Percentiles rank a stretch among this genome's conserved stretches.
phyloP scores from a whole-genome alignment of 1,140 invertebrate genomes.

The Pseudomyrmex sp. region DNA sequence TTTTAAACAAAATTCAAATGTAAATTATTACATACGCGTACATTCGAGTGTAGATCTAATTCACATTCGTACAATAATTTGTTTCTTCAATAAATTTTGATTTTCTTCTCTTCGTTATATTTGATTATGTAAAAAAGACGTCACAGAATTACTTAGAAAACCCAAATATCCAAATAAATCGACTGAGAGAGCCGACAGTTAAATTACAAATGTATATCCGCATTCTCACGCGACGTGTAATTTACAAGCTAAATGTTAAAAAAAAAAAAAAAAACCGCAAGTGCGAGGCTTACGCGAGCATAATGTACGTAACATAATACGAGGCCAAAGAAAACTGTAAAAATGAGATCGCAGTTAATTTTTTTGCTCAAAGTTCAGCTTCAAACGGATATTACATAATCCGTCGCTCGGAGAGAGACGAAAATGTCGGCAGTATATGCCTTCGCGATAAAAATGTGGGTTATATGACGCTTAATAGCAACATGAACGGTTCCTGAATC shows the following conservation, averaged over 20 bases:
- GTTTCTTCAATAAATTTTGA: too few species aligned
- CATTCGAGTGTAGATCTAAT: background rate
- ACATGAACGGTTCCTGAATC: conserved; percentile 14
- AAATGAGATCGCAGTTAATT: conserved; percentile 21
- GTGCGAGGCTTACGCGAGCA: background rate
- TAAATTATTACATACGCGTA: background rate
- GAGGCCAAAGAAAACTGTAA: conserved; percentile 19
- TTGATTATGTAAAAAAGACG: background rate
- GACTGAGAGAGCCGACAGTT: background rate
- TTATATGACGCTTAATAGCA: background rate
- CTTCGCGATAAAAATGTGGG: conserved; percentile 36
- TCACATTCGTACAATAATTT: too few species aligned
- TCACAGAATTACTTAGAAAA: background rate
- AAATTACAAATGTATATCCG: background rate
- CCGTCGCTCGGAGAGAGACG: background rate
- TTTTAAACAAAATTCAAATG: conserved; percentile 49
- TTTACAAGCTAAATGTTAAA: background rate
- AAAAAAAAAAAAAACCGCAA: background rate
- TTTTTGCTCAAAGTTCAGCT: background rate
- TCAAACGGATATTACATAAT: conserved; percentile 30
- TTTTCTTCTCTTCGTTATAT: too few species aligned
- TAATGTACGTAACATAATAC: background rate
- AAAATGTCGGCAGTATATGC: conserved; percentile 15
- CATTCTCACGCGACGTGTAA: background rate
- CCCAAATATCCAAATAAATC: background rate